Percentiles rank a stretch among this genome's conserved stretches.
phyloP scores from a whole-genome alignment of 2,113 vertebrate species.

The Octodon degus region DNA sequence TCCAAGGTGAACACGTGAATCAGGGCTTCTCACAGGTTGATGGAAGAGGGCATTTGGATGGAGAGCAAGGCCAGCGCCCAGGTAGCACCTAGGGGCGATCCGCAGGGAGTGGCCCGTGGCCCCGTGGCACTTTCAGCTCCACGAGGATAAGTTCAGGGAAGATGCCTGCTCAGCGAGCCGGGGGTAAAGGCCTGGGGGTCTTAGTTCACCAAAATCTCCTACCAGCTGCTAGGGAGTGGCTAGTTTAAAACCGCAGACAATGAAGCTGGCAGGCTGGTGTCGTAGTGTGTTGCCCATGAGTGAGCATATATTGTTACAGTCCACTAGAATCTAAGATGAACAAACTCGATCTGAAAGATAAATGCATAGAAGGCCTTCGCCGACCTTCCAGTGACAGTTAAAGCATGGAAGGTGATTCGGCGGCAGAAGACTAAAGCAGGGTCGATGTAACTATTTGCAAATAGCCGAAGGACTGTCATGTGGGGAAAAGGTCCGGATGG shows the following conservation, averaged over 20 bases:
- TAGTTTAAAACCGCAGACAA: not conserved
- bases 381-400: not conserved
- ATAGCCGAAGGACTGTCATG: not conserved
- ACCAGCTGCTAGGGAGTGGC: not conserved
- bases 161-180: not conserved
- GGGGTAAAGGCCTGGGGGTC: not conserved
- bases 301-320: not conserved
- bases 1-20: slow-evolving; percentile 6
- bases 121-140: not conserved
- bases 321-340: not conserved
- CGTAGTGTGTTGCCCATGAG: not conserved
- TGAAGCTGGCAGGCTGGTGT: not conserved
- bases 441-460: slow-evolving; percentile 14
- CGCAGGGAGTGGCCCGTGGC: not conserved
- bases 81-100: not conserved
- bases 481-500: not conserved
- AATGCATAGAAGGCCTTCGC: not conserved
- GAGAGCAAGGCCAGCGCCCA: not conserved
- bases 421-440: not conserved
- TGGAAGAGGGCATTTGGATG: not conserved
- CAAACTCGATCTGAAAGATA: not conserved
- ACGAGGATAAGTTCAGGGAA: not conserved
- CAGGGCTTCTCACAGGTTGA: not conserved
- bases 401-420: not conserved
- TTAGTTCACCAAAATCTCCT: not conserved